Base-by-base conservation (phyloP, 2,113 vertebrate genomes). In the cat (Felis catus) region DNA sequence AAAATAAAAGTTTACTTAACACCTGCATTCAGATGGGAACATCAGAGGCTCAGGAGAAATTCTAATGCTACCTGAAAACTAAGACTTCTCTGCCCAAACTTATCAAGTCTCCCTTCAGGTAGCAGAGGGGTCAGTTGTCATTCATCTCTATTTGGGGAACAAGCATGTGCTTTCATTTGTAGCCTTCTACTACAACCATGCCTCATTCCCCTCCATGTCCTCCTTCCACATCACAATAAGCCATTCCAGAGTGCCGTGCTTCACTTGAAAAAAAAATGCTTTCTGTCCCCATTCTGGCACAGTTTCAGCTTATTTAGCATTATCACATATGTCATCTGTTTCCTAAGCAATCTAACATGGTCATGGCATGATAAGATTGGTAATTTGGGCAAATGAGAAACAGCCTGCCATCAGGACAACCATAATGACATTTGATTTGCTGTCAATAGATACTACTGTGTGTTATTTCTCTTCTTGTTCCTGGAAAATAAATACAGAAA, bases 241-340 rank as follows among this genome's bases (percentile, higher is more conserved):
- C 83, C 55, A 81, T 93, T 96, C 76, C 29, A 68, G 29, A 91
- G 81, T n/a, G 45, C 84, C 90, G 65, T 7, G 91, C 45, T 95
- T 87, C 96, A 91, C 95, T 97, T 97, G 80, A 98, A 98, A 96
- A 96, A 97, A 93, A 97, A 98, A 98, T 80, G 91, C 78, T 90
- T 98, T 98, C 96, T 98, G 97, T 98, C 97, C 98, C 84, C 91
- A 97, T 63, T 63, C 95, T 98, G 97, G 95, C 97, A 85, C 87
- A 58, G 27, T 39, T 94, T 97, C 96, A 97, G 82, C 95, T 96
- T 97, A 85, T 94, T 95, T 97, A 97, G 68, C 18, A 36, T 91
- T 41, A 74, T 79, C 98, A 93, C 92, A 70, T 88, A 31, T 95
- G 96, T 97, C 97, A 92, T 66, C 96, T 97, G 78, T 96, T 96